These are phyloP conservation scores for Ophion ventricosus DNA, from an alignment of 2,888 invertebrate species.

Conservation along the genomic window DNA sequence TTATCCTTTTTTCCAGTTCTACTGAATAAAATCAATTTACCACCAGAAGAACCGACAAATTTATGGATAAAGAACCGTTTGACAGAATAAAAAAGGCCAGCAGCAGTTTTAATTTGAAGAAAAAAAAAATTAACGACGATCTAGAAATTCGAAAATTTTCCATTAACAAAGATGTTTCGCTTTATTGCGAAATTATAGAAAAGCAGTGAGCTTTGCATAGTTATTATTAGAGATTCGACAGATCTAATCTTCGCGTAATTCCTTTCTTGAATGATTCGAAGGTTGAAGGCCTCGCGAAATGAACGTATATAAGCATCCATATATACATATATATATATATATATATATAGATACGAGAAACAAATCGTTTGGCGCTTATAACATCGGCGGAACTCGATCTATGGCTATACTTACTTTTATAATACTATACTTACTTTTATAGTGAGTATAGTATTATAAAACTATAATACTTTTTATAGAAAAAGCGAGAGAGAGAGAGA, in stretches of 20 bases:
- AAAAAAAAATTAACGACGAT: too few relatives aligned
- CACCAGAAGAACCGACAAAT: too few relatives aligned
- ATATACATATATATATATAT: too few relatives aligned
- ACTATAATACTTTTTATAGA: slow-evolving; percentile 29
- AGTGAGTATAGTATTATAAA: too few relatives aligned
- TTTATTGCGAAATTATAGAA: slow-evolving; percentile 27
- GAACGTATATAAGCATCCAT: not conserved
- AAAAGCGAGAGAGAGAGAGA: slow-evolving; percentile 9
- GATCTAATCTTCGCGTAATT: slow-evolving; percentile 47
- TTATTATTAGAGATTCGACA: slow-evolving; percentile 36
- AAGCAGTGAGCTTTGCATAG: slow-evolving; percentile 16
- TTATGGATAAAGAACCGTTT: too few relatives aligned
- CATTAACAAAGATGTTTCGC: not conserved
- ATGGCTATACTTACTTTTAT: slow-evolving; percentile 44
- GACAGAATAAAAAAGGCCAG: too few relatives aligned
- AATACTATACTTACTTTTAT: too few relatives aligned
- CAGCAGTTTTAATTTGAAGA: too few relatives aligned
- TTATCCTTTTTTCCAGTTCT: too few relatives aligned
- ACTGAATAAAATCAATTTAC: too few relatives aligned
- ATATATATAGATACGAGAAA: slow-evolving; percentile 3
- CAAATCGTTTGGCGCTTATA: slow-evolving; percentile 42
- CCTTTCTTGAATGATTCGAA: slow-evolving; percentile 34
- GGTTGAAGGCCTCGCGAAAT: slow-evolving; percentile 48
- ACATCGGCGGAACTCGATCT: slow-evolving; percentile 42
- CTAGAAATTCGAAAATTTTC: too few relatives aligned